Conservation (phyloP, 2,888 invertebrate genomes). For the Automeris io region DNA sequence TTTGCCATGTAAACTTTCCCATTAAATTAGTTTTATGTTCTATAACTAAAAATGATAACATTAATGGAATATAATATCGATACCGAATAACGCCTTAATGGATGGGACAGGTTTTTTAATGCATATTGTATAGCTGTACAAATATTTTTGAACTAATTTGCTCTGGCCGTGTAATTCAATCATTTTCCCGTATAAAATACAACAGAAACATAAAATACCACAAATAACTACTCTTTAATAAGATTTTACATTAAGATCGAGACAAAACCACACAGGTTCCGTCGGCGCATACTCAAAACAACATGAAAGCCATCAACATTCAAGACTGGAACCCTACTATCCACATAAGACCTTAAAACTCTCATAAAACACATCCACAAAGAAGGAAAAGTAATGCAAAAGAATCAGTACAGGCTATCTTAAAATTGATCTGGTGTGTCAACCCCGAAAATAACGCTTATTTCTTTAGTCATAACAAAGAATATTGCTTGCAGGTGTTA, state of each 20-base stretch:
- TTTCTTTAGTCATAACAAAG: slow-evolving; percentile 12
- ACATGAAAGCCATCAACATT: slow-evolving; percentile 29
- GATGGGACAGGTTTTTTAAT: too few relatives aligned
- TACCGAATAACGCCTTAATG: too few relatives aligned
- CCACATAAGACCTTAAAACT: slow-evolving; percentile 71
- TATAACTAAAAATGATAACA: too few relatives aligned
- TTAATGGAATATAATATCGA: too few relatives aligned
- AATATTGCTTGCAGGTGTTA: slow-evolving; percentile 27
- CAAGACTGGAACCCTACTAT: slow-evolving; percentile 36
- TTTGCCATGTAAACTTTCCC: too few relatives aligned
- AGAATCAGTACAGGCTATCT: slow-evolving; percentile 74
- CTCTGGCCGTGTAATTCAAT: too few relatives aligned
- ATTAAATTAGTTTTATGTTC: too few relatives aligned
- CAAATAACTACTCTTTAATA: too few relatives aligned
- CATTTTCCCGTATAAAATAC: too few relatives aligned
- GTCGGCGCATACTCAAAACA: slow-evolving; percentile 7
- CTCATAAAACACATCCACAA: slow-evolving; percentile 72
- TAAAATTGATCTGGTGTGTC: slow-evolving; percentile 61
- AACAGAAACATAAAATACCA: too few relatives aligned
- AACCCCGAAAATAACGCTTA: slow-evolving; percentile 32
- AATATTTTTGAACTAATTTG: too few relatives aligned
- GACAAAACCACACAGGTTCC: slow-evolving; percentile 10
- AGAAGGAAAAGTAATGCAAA: slow-evolving; percentile 74
- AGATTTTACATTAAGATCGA: background rate
- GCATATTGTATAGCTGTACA: too few relatives aligned